phyloP scores from a whole-genome alignment of 2,888 invertebrate species.

The Schizaphis graminum region DNA sequence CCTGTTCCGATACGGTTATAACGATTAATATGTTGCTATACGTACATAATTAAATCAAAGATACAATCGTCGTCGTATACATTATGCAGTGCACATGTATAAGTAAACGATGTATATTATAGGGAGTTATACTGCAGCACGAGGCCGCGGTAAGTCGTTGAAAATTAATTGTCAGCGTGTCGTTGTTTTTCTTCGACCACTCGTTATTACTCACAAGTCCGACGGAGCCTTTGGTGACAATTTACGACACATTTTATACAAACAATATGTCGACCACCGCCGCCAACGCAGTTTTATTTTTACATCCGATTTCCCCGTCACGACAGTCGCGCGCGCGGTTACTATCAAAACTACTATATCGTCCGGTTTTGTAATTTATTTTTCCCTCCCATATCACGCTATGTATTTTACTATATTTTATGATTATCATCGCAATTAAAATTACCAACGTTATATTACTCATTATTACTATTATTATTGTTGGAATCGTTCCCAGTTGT shows the following conservation, averaged over 20 bases:
- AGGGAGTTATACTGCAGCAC: not conserved
- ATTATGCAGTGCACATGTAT: not conserved
- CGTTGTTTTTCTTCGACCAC: not conserved
- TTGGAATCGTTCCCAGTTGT: conserved; percentile 43
- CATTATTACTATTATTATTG: not conserved
- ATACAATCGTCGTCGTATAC: not conserved
- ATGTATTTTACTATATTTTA: not conserved
- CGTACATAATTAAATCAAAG: not conserved
- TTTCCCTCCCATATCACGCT: not conserved
- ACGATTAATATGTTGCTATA: not conserved
- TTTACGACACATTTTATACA: conserved; percentile 10
- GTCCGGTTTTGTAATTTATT: conserved; percentile 40
- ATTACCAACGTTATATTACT: not conserved
- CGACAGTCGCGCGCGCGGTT: not conserved
- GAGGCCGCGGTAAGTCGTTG: not conserved
- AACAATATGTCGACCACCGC: conserved; percentile 18
- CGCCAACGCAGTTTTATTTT: conserved; percentile 12
- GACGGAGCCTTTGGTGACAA: conserved; percentile 8
- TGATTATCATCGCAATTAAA: conserved; percentile 46
- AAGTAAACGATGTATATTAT: not conserved
- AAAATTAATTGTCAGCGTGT: conserved; percentile 4
- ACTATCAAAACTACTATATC: not conserved
- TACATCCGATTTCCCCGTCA: not conserved
- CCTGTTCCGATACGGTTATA: not conserved
- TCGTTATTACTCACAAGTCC: not conserved